Evolutionary conservation across 2,888 invertebrate genomes (phyloP), one percentile per base, ranked within the genome.

Genomic region (Sminthurides aquaticus): DNA sequence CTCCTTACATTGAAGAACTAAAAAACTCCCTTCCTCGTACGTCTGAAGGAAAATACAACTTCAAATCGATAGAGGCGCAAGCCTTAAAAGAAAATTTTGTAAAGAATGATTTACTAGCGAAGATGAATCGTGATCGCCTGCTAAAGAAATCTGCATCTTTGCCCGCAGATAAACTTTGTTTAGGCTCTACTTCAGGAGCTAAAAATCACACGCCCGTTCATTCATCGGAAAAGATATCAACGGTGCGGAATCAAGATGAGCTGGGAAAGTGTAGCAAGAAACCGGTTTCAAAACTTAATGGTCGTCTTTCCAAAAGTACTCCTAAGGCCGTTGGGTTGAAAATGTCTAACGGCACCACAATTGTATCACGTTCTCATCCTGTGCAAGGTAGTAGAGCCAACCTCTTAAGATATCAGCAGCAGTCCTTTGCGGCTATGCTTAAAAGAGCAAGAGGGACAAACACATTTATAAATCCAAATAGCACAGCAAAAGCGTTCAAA

Each of bases 401-500:
- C 22, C 57, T 62, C 43, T 43, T 62, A 20, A 24, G 57, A 27
- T 62, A 62, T 26, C 62, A 62, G 27, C 62, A 62, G 57, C 62
- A 62, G 22, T 57, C 57, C 18, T 20, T 62, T 24, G 48, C 56
- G 27, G 62, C 62, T 56, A 62, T 62, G 62, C 57, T 22, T 56
- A 34, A 49, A 2, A 22, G 3, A 28, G 54, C 28, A 27, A 25
- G n/a, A 60, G 22, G 18, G 26, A 59, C 25, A 60, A 49, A 26
- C 27, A n/a, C 3, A 24, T 22, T 2, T 52, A 26, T 25, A 20
- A 22, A 26, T 25, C n/a, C n/a, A n/a, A 25, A 25, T 26, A 18
- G 26, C 22, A 11, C 3, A 49, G n/a, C n/a, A n/a, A n/a, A n/a
- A n/a, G n/a, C n/a, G n/a, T n/a, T n/a, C n/a, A n/a, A n/a, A n/a